These are phyloP conservation scores for Augochlorella aurata DNA, from an alignment of 2,888 invertebrate genomes.

Conservation along the genomic window DNA sequence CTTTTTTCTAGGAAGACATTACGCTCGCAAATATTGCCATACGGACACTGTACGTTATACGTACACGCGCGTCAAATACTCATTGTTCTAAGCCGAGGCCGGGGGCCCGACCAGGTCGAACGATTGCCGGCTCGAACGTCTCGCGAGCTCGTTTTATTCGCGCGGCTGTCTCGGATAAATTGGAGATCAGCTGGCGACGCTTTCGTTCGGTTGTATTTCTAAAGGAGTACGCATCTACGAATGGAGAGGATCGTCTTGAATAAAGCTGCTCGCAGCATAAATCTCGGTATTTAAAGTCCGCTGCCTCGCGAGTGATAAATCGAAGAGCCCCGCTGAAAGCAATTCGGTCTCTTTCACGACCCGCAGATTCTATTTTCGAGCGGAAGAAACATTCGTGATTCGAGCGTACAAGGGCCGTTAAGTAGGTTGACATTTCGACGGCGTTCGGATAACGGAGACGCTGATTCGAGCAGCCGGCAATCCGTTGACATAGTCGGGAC, in stretches of 20 bases:
- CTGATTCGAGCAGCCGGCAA: background rate
- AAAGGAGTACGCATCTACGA: background rate
- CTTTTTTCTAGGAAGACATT: background rate
- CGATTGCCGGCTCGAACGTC: background rate
- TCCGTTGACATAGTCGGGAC: background rate
- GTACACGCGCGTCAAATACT: conserved; percentile 43
- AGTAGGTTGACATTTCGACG: conserved; percentile 21
- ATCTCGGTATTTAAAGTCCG: conserved; percentile 8
- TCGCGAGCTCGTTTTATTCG: too few relatives aligned
- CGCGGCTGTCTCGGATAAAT: too few relatives aligned
- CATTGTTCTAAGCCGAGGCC: conserved; percentile 16
- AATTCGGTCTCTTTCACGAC: background rate
- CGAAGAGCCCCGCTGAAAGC: background rate
- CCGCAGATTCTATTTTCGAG: background rate
- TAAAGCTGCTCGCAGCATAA: background rate
- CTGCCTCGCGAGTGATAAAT: background rate
- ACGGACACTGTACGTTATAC: conserved; percentile 46
- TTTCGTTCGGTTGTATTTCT: background rate
- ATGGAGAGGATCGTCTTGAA: background rate
- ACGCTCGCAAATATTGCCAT: conserved; percentile 40
- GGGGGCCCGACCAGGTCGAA: background rate
- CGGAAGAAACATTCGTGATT: conserved; percentile 2
- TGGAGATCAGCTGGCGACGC: too few relatives aligned
- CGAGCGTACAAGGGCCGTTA: background rate
- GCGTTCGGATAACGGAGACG: background rate